A percentile compares a stretch with the other conserved stretches of the same genome.
Evolutionary conservation across 2,888 invertebrate species (phyloP).

Genomic region (Tortricodes alternella): DNA sequence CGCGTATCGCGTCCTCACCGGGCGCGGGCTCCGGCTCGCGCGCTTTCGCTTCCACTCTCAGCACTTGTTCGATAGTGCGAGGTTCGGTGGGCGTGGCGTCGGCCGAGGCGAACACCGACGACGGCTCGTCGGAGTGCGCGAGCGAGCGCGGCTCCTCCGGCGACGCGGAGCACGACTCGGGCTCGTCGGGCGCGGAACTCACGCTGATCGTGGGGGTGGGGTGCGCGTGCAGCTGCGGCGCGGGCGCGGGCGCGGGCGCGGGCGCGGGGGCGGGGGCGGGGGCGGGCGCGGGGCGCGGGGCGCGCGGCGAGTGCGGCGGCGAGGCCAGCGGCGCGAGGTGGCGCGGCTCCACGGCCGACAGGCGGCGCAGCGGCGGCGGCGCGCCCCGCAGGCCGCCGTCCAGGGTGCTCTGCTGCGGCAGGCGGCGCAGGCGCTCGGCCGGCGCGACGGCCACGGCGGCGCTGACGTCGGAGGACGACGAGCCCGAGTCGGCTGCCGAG

Average conservation of each 20-base stretch:
- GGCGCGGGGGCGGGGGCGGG: constrained; percentile 59
- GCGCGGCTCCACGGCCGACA: constrained; percentile 81
- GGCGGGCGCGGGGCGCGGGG: constrained; percentile 55
- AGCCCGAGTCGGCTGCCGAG: constrained; percentile 86
- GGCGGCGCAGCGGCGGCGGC: constrained; percentile 68
- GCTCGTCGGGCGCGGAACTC: constrained; percentile 87
- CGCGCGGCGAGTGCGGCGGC: constrained; percentile 69
- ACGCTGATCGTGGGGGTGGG: constrained; percentile 87
- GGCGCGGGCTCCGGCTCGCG: constrained; percentile 33
- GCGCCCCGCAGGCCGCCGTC: constrained; percentile 84
- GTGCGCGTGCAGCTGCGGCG: constrained; percentile 55
- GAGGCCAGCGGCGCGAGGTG: constrained; percentile 81
- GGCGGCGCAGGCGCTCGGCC: constrained; percentile 84
- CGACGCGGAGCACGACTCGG: constrained; percentile 54
- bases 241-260: constrained; percentile 59
- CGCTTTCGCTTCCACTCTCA: background rate
- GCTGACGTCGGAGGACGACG: constrained; percentile 90
- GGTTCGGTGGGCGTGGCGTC: constrained; percentile 71
- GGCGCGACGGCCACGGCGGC: constrained; percentile 60
- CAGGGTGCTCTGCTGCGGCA: constrained; percentile 86
- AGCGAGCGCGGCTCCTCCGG: constrained; percentile 65
- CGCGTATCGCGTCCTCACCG: constrained; percentile 31
- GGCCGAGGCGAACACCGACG: constrained; percentile 73
- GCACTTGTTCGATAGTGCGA: constrained; percentile 26
- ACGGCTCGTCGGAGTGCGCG: constrained; percentile 70